These are phyloP conservation scores for Falco punctatus DNA, from an alignment of 2,113 vertebrate species.

Conservation along the genomic window DNA sequence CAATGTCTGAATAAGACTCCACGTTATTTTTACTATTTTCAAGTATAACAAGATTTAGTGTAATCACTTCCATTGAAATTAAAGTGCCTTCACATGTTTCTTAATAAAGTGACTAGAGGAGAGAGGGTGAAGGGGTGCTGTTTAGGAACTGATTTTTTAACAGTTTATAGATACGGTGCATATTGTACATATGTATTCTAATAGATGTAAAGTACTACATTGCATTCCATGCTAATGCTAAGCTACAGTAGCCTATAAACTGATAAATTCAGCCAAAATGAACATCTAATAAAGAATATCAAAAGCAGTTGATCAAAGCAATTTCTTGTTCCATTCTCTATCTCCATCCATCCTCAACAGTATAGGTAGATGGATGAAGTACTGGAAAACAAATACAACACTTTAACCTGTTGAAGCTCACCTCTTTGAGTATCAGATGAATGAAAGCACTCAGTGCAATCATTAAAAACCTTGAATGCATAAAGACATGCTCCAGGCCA, in stretches of 20 bases:
- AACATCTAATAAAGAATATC: constrained; percentile 39
- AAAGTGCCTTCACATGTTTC: constrained; percentile 35
- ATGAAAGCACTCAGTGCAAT: constrained; percentile 28
- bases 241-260: constrained; percentile 48
- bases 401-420: constrained; percentile 18
- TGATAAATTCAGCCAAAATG: constrained; percentile 53
- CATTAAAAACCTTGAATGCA: background rate
- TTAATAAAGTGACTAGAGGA: constrained; percentile 16
- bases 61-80: constrained; percentile 24
- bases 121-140: background rate
- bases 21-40: background rate
- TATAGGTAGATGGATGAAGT: background rate
- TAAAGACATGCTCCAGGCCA: background rate
- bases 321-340: background rate
- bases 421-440: background rate
- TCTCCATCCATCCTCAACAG: background rate
- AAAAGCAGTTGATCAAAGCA: constrained; percentile 42
- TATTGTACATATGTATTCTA: constrained; percentile 37
- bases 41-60: background rate
- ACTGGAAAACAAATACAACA: background rate
- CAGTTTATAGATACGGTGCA: constrained; percentile 33
- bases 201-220: constrained; percentile 52
- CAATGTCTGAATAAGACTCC: constrained; percentile 8
- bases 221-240: constrained; percentile 59
- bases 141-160: constrained; percentile 19